These are phyloP conservation scores for Zaprionus obscuricornis DNA, from an alignment of 2,888 invertebrate species.

Conservation along the genomic window DNA sequence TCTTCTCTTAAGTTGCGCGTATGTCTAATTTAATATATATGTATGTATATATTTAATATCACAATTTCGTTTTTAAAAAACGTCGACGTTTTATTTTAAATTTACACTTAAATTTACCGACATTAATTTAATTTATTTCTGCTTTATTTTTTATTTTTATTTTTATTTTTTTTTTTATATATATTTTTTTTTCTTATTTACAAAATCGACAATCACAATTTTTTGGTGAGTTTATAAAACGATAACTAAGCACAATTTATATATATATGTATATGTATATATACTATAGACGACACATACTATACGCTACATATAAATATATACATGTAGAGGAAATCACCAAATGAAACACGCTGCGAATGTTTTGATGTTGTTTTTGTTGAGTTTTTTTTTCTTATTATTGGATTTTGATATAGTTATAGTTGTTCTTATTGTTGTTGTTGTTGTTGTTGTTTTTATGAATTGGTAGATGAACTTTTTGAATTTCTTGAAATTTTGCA, in stretches of 20 bases:
- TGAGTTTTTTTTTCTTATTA: not conserved
- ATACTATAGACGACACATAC: constrained; percentile 27
- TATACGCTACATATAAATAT: constrained; percentile 24
- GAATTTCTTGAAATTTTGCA: constrained; percentile 72
- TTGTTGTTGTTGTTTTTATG: constrained; percentile 18
- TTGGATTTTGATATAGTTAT: constrained; percentile 20
- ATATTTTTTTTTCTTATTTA: constrained; percentile 49
- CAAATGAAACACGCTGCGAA: constrained; percentile 52
- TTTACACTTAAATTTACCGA: constrained; percentile 67
- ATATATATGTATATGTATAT: constrained; percentile 21
- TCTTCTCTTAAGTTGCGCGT: constrained; percentile 32
- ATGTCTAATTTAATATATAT: constrained; percentile 34
- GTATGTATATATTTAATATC: constrained; percentile 64
- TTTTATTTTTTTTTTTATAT: constrained; percentile 16
- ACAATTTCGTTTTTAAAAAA: constrained; percentile 74
- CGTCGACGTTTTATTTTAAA: constrained; percentile 69
- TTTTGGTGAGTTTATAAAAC: constrained; percentile 42
- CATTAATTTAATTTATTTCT: no score
- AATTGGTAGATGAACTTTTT: constrained; percentile 58
- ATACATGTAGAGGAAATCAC: constrained; percentile 25
- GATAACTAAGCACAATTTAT: constrained; percentile 44
- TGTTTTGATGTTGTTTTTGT: constrained; percentile 51
- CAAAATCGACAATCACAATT: constrained; percentile 62
- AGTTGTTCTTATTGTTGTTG: constrained; percentile 18
- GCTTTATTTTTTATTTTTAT: constrained; percentile 31